Evolutionary conservation across 2,888 invertebrate genomes (phyloP).

Genomic region (Drosophila peninsularis): DNA sequence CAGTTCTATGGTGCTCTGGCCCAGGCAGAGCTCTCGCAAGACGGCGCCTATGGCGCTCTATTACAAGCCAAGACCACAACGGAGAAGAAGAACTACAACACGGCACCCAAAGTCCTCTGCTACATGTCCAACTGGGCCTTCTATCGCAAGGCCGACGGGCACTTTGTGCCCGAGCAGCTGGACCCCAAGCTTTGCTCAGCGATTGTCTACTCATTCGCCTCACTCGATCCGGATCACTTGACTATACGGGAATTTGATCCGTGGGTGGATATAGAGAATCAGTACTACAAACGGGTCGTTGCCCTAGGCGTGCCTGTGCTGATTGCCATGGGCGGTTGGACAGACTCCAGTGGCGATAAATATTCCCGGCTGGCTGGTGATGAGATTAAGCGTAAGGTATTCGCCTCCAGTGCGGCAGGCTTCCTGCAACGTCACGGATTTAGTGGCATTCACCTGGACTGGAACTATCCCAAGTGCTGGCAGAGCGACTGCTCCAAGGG

Average conservation of each 20-base stretch:
- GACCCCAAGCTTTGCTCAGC: slow-evolving; percentile 94
- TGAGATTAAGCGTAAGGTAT: slow-evolving; percentile 88
- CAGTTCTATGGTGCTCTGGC: slow-evolving; percentile 69
- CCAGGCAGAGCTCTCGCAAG: slow-evolving; percentile 32
- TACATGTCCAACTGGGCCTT: slow-evolving; percentile 96
- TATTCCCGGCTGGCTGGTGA: slow-evolving; percentile 92
- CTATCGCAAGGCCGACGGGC: slow-evolving; percentile 92
- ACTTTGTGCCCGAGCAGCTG: slow-evolving; percentile 94
- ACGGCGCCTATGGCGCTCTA: slow-evolving; percentile 76
- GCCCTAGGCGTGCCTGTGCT: slow-evolving; percentile 88
- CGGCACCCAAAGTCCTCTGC: slow-evolving; percentile 88
- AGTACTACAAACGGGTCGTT: slow-evolving; percentile 91
- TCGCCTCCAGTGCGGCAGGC: slow-evolving; percentile 88
- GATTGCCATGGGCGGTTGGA: slow-evolving; percentile 97
- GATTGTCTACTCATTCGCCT: slow-evolving; percentile 95
- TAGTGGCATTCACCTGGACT: slow-evolving; percentile 94
- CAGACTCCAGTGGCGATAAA: slow-evolving; percentile 94
- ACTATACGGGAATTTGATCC: slow-evolving; percentile 93
- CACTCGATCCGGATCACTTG: slow-evolving; percentile 91
- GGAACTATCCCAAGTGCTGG: slow-evolving; percentile 98
- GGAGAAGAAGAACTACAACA: slow-evolving; percentile 73
- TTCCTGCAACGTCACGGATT: slow-evolving; percentile 92
- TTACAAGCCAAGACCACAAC: slow-evolving; percentile 61
- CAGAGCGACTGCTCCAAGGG: slow-evolving; percentile 95
- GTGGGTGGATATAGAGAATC: slow-evolving; percentile 94